Base-by-base conservation (phyloP, 2,797 vertebrate species). In the Malurus splendens region DNA sequence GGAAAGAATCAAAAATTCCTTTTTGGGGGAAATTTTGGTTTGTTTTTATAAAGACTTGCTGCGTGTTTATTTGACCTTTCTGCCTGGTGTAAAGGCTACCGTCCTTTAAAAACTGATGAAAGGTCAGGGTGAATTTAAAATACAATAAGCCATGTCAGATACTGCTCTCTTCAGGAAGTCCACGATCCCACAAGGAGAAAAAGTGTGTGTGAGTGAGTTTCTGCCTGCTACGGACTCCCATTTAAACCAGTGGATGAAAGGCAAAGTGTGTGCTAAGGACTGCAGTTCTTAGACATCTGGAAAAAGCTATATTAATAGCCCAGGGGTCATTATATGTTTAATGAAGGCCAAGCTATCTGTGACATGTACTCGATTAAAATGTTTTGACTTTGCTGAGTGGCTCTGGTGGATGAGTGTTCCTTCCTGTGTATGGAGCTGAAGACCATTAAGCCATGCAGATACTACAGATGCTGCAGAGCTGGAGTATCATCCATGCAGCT, bases 31-130 rank as follows among this genome's bases (percentile, higher is more conserved):
- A 86, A 61, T 86, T 84, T 80, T 18, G 56, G 41, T 79, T 95
- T 94, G 70, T 94, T 94, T 91, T 86, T 81, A 14, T 89, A 41
- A 88, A 71, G 51, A 82, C 80, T 74, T 86, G 77, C 93, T 90
- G 90, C 28, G 77, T 93, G 85, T 81, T 87, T 90, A 76, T 91
- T 89, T 93, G 85, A 86, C 67, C 87, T 93, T 90, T 94, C 52
- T 87, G 71, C 80, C 77, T 74, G 44, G 25, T 18, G 4, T 79
- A 76, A 92, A 93, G 64, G 32, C 68, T 74, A 39, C 67, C 76
- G 72, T 70, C 71, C 56, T 91, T 90, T 78, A 89, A 76, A 78
- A 89, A 38, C 76, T 80, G 79, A 71, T 74, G 75, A 90, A 68
- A 76, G 44, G 67, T 77, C 68, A 76, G 76, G 75, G 32, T 72